Evolutionary conservation across 2,888 invertebrate genomes (phyloP), one percentile per base, ranked within the genome.

Genomic region (Matsumyia berberina): DNA sequence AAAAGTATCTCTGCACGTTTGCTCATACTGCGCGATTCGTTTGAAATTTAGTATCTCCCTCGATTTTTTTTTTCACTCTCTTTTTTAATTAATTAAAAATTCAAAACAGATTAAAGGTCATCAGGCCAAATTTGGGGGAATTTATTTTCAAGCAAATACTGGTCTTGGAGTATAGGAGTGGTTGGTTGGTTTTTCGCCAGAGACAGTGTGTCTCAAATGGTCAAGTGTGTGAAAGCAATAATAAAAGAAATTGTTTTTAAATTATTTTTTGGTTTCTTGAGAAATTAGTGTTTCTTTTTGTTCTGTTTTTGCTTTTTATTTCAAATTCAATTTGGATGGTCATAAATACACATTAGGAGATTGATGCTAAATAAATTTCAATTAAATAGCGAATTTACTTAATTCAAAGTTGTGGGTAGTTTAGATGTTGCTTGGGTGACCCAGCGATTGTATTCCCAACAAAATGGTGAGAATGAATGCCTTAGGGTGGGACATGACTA

Each of bases 51-150:
- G 15, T 44, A 44, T 42, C 33, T 9, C 2, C 35, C n/a, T 12
- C 6, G 33, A n/a, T 33, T 37, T n/a, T 19, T 17, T 17, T 57
- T 81, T 31, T 12, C 24, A 11, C 39, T 77, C 58, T 49, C 51
- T 19, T 19, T 31, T 55, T 42, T 11, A 58, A 58, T 53, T 77
- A n/a, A 66, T 74, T 82, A 42, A 37, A 60, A 72, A 82, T 82
- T 66, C 77, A 77, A 77, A 82, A 66, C 82, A 58, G 19, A 82
- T 66, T 72, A 82, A 82, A 82, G 82, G 82, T 78, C 82, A 72
- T 72, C 72, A 46, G 58, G 60, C 82, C 66, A 78, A 72, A 51
- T 64, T 58, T 15, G 49, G 55, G 53, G 24, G 69, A 73, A 24
- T 24, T 66, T 73, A 37, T 24, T 58, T 37, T 49, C 11, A 31